phyloP scores from a whole-genome alignment of 2,888 invertebrate species.

The Campaea margaritaria region DNA sequence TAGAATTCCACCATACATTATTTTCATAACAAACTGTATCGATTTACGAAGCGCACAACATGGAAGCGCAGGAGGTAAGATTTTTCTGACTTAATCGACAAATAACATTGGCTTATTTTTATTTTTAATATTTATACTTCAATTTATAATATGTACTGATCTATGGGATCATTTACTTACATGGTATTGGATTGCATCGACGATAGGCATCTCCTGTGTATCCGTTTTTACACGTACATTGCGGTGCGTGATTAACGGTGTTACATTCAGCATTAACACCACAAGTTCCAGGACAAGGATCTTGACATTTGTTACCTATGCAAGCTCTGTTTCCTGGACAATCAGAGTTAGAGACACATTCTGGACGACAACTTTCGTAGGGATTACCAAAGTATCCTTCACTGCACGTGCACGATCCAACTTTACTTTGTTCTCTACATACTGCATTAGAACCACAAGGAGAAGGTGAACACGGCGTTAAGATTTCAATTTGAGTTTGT shows the following conservation, averaged over 20 bases:
- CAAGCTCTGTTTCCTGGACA: slow-evolving; percentile 90
- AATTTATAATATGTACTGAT: not conserved
- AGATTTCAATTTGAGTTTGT: slow-evolving; percentile 76
- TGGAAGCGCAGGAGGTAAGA: no score
- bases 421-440: slow-evolving; percentile 88
- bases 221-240: slow-evolving; percentile 87
- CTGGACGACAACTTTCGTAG: slow-evolving; percentile 91
- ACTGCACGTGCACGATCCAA: slow-evolving; percentile 89
- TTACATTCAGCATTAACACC: slow-evolving; percentile 90
- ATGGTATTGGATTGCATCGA: slow-evolving; percentile 73
- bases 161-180: slow-evolving; percentile 69
- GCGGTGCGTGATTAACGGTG: slow-evolving; percentile 89
- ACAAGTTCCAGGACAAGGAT: slow-evolving; percentile 91
- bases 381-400: slow-evolving; percentile 91
- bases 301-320: slow-evolving; percentile 89
- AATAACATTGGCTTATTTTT: no score
- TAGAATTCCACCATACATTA: no score
- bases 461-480: slow-evolving; percentile 88
- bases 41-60: no score
- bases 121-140: not conserved
- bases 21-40: no score
- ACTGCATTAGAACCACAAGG: slow-evolving; percentile 90
- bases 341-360: slow-evolving; percentile 89
- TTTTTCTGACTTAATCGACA: no score
- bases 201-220: slow-evolving; percentile 87